Evolutionary conservation across 2,113 vertebrate species (phyloP).

Genomic region (Neomonachus schauinslandi): DNA sequence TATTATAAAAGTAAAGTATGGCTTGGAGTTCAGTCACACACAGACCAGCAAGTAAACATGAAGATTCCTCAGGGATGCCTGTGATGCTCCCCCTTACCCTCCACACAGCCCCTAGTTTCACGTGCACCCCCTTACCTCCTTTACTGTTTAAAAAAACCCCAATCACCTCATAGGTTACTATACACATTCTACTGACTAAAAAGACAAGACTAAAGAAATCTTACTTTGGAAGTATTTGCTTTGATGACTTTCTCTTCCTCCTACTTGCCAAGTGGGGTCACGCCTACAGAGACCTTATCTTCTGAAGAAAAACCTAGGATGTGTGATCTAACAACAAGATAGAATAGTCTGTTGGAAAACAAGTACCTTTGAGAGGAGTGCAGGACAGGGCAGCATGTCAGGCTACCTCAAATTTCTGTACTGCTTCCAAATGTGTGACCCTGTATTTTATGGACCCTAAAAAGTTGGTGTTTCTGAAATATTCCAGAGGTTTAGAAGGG

Average conservation of each 20-base stretch:
- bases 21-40: background rate
- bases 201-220: background rate
- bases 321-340: background rate
- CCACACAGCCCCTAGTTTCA: background rate
- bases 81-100: background rate
- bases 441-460: background rate
- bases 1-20: background rate
- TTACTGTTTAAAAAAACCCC: background rate
- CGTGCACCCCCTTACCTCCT: background rate
- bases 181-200: background rate
- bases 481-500: background rate
- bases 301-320: slow-evolving; percentile 25
- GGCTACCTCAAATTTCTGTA: background rate
- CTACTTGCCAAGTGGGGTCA: background rate
- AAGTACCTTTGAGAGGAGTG: background rate
- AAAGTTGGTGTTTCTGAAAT: background rate
- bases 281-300: background rate
- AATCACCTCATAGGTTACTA: background rate
- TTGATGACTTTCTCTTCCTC: background rate
- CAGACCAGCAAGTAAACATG: background rate
- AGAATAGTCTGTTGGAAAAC: background rate
- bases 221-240: background rate
- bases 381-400: background rate
- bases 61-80: background rate
- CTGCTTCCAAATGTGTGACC: background rate